phyloP scores from a whole-genome alignment of 1,140 invertebrate species.

The Anadara kagoshimensis region DNA sequence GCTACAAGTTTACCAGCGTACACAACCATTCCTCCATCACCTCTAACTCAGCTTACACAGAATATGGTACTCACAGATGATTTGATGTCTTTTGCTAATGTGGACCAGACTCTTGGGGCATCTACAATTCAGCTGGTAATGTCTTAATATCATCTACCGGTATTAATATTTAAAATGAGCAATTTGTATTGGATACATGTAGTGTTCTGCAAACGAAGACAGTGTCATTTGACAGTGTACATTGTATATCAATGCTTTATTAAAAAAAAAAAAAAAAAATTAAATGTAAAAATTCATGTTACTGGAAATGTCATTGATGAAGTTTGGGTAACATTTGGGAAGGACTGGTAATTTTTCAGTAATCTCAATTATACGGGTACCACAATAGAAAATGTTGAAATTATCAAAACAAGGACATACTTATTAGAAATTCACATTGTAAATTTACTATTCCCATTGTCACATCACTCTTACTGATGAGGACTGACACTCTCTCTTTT shows the following conservation, averaged over 20 bases:
- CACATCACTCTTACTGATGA: too few relatives aligned
- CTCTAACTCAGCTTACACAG: conserved; percentile 62
- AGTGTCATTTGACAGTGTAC: background rate
- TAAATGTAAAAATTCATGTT: too few relatives aligned
- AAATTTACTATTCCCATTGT: too few relatives aligned
- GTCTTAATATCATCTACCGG: background rate
- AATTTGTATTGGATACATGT: background rate
- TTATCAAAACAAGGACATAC: too few relatives aligned
- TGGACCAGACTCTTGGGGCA: conserved; percentile 56
- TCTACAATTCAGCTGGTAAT: conserved; percentile 68
- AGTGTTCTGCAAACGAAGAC: background rate
- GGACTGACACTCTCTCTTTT: too few relatives aligned
- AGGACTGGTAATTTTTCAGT: too few relatives aligned
- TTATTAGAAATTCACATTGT: too few relatives aligned
- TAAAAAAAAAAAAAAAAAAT: too few relatives aligned
- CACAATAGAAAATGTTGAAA: too few relatives aligned
- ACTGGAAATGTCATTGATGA: too few relatives aligned
- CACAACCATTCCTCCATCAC: conserved; percentile 40
- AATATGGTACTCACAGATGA: conserved; percentile 70
- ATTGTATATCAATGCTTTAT: background rate
- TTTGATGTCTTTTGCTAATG: conserved; percentile 64
- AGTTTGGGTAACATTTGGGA: too few relatives aligned
- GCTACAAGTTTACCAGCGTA: conserved; percentile 19
- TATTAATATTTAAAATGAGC: conserved; percentile 11
- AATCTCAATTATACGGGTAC: too few relatives aligned